Percentiles rank a stretch among this genome's conserved stretches.
Evolutionary conservation across 2,113 vertebrate species (phyloP).

Genomic region (Ellobius talpinus): DNA sequence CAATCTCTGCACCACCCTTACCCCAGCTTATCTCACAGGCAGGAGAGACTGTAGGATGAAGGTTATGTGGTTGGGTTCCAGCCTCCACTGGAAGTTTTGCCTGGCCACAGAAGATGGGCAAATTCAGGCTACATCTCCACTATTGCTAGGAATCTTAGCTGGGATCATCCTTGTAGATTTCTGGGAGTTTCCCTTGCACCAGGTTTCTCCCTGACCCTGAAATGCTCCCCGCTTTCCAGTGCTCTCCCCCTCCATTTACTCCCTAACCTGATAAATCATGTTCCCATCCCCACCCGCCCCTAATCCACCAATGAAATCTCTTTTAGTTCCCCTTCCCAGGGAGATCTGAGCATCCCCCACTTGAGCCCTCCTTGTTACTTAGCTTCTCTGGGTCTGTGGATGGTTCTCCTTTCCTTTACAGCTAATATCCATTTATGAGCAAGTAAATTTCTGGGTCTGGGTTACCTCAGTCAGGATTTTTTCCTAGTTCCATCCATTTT

Average conservation of each 20-base stretch:
- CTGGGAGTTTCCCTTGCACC: not conserved
- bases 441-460: not conserved
- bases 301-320: not conserved
- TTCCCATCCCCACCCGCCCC: not conserved
- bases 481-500: not conserved
- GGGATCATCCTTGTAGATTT: not conserved
- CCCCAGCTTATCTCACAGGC: not conserved
- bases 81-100: not conserved
- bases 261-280: not conserved
- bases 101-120: not conserved
- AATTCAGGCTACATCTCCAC: not conserved
- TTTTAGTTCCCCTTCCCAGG: not conserved
- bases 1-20: not conserved
- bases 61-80: not conserved
- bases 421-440: not conserved
- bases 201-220: not conserved
- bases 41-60: not conserved
- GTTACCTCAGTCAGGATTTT: not conserved
- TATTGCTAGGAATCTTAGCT: not conserved
- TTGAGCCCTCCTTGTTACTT: not conserved
- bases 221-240: not conserved
- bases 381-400: not conserved
- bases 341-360: not conserved
- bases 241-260: not conserved
- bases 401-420: not conserved